phyloP scores from a whole-genome alignment of 2,113 vertebrate genomes.

The Bujurquina vittata region DNA sequence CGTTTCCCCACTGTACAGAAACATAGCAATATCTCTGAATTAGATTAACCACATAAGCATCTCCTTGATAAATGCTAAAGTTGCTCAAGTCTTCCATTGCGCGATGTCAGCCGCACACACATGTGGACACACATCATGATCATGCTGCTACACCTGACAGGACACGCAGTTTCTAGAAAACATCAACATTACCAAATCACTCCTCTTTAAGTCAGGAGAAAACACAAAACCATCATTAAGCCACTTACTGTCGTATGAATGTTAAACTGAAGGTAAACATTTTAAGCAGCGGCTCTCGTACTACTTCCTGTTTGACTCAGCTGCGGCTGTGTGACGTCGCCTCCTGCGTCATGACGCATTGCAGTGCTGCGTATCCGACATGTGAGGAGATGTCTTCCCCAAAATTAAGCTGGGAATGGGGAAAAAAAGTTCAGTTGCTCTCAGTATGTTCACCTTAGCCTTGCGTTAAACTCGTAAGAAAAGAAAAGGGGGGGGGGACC shows the following conservation, averaged over 20 bases:
- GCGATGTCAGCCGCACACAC: background rate
- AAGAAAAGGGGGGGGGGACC: too few relatives aligned
- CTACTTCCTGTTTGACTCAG: constrained; percentile 58
- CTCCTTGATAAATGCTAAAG: background rate
- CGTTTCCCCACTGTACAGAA: constrained; percentile 88
- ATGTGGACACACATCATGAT: background rate
- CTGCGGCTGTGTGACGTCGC: constrained; percentile 7
- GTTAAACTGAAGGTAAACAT: constrained; percentile 80
- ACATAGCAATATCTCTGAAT: background rate
- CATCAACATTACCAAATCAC: fast-evolving
- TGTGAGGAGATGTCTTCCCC: background rate
- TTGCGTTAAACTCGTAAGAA: too few relatives aligned
- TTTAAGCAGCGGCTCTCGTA: background rate
- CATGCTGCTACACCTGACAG: background rate
- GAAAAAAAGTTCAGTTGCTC: too few relatives aligned
- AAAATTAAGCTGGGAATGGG: too few relatives aligned
- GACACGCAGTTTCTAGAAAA: background rate
- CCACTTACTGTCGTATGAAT: constrained; percentile 80
- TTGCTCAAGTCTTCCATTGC: background rate
- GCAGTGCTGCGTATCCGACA: background rate
- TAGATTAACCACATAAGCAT: background rate
- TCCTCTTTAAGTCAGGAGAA: background rate
- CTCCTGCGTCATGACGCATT: constrained; percentile 11
- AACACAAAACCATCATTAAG: fast-evolving
- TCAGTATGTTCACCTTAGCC: too few relatives aligned